phyloP scores from a whole-genome alignment of 1,140 invertebrate species.

The Araneus ventricosus region DNA sequence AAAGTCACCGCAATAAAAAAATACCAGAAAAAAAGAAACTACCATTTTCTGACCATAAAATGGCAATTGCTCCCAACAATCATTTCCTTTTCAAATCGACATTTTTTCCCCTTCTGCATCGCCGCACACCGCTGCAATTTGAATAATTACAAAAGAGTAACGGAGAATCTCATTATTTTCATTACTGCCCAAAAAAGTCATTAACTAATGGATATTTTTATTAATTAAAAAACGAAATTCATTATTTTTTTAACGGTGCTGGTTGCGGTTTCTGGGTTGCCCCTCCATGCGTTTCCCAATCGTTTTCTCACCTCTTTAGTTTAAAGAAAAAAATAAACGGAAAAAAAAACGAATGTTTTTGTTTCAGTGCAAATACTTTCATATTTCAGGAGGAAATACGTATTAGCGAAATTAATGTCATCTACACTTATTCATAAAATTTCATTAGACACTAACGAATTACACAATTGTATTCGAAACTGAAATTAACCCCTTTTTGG shows the following conservation, averaged over 20 bases:
- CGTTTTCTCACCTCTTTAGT: neutral
- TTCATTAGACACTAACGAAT: too few species aligned
- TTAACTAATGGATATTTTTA: conserved; percentile 66
- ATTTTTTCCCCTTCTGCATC: too few species aligned
- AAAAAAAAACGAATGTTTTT: too few species aligned
- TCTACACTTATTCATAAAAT: too few species aligned
- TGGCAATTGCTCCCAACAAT: conserved; percentile 5
- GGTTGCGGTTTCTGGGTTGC: neutral
- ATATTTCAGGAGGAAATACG: too few species aligned
- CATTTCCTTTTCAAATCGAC: neutral
- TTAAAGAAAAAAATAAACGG: neutral
- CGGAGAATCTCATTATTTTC: conserved; percentile 68
- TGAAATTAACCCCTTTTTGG: too few species aligned
- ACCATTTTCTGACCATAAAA: neutral
- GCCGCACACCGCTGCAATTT: neutral
- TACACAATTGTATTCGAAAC: too few species aligned
- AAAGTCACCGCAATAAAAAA: neutral
- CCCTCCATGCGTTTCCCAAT: neutral
- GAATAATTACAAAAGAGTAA: conserved; percentile 15
- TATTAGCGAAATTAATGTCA: too few species aligned
- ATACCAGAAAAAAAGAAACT: too few species aligned
- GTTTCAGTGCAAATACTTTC: too few species aligned
- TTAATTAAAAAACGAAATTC: conserved; percentile 42
- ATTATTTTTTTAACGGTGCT: neutral
- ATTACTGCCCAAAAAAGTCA: conserved; percentile 59